Evolutionary conservation across 2,888 invertebrate species (phyloP), one percentile per base, ranked within the genome.

Genomic region (Amiota minor): DNA sequence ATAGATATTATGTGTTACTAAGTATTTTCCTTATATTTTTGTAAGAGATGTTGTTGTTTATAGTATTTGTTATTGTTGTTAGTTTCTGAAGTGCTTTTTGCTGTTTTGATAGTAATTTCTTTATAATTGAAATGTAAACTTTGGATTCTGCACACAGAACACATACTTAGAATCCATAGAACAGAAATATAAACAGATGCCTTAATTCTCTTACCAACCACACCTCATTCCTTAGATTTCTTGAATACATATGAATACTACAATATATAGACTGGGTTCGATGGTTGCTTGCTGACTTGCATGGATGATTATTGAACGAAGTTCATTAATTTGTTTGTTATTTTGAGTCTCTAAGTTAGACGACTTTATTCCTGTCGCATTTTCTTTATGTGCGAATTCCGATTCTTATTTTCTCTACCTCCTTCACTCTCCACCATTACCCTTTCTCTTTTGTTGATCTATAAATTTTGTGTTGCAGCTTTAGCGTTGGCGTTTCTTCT

Each of bases 121-220:
- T 35, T 35, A 35, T 83, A 84, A 83, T 83, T 84, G 83, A 84
- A 85, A 80, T 85, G 85, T 85, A 82, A 83, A 83, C 85, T 72
- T 46, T n/a, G 20, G n/a, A 11, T 16, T 59, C 59, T 35, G 59
- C 16, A 59, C 59, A 16, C 20, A 3, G 12, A 4, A 50, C 1
- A 12, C 6, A 35, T 35, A 35, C 35, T 6, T 35, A 35, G 6
- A 35, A 35, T 4, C 2, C 35, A 35, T 35, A 35, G 35, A 35
- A 35, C 35, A 35, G 35, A 62, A 53, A 65, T 35, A 67, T 56
- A 59, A 20, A 46, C 35, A 45, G 59, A 45, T 67, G 72, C 65
- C 81, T 35, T 8, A 35, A 35, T 35, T 35, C 35, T 6, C 6
- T 6, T 35, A 23, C 23, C 23, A 23, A 35, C 35, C 35, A 35